Evolutionary conservation across 2,888 invertebrate species (phyloP), one percentile per base, ranked within the genome.

Genomic region (Oxycera nigricornis): DNA sequence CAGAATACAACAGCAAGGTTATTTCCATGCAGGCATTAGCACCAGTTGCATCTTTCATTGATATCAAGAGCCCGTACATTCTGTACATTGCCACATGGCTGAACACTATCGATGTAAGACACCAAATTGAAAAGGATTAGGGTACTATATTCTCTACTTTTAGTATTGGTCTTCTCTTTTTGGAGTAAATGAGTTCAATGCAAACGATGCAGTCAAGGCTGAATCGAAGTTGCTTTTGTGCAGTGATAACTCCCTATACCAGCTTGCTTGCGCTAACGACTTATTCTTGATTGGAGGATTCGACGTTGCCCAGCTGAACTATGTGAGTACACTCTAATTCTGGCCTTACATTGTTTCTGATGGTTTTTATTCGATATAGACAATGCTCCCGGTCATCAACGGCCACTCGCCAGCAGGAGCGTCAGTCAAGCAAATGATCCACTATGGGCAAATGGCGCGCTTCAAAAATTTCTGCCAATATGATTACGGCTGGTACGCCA

Each of bases 321-420:
- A 76, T 76, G 86, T 86, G 80, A 78, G 72, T 41, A 78, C 77
- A 30, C 11, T 68, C 73, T 55, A 61, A 31, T 28, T 50, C 11
- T 50, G 4, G 14, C 14, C 11, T n/a, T n/a, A 50, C n/a, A n/a
- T n/a, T n/a, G 39, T 39, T 9, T 6, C 24, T 35, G 0, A 1
- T 41, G 24, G 41, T 55, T 11, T 22, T 55, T 55, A 1, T 24
- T 68, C 55, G 28, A 35, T 77, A 39, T 76, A 87, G 81, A 86
- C 87, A 0, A 82, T 90, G 77, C 78, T 91, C 68, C 88, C 90
- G 0, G 86, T 89, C 0, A 88, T 91, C 76, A 80, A 89, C 2
- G 87, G 87, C 0, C 90, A 90, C 76, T 83, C 86, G 55, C 90
- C 91, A 1, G 87, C 88, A 9, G 88, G 88, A 0, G 83, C 87